Conservation (phyloP, 1,140 invertebrate genomes). For the Triops longicaudatus region DNA sequence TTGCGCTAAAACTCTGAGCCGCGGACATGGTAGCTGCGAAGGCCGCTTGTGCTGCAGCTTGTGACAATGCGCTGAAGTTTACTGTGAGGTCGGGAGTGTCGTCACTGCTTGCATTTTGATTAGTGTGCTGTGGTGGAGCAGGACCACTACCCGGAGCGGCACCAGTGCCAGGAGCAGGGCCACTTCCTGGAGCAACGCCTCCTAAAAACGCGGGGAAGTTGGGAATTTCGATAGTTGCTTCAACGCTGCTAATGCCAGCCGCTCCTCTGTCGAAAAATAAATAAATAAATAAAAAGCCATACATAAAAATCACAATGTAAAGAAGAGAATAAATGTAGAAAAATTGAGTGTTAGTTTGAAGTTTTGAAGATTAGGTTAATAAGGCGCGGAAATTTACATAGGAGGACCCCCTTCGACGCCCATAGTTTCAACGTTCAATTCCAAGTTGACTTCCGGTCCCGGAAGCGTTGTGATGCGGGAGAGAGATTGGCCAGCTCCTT, state of each 20-base stretch:
- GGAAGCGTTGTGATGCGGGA: slow-evolving; percentile 32
- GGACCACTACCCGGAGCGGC: too few species aligned
- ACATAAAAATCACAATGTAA: too few species aligned
- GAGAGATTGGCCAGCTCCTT: slow-evolving; percentile 39
- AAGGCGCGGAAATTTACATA: neutral
- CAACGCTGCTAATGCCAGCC: slow-evolving; percentile 28
- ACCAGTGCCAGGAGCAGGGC: too few species aligned
- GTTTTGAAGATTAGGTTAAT: neutral
- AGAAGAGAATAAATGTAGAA: too few species aligned
- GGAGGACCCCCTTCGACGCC: neutral
- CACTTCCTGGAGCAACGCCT: too few species aligned
- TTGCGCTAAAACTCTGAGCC: slow-evolving; percentile 33
- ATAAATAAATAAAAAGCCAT: neutral
- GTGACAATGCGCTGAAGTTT: slow-evolving; percentile 32
- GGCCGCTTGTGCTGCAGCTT: slow-evolving; percentile 41
- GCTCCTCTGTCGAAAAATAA: neutral
- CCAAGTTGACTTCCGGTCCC: neutral
- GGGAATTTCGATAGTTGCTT: slow-evolving; percentile 36
- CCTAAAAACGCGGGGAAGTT: slow-evolving; percentile 33
- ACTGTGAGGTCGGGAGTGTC: too few species aligned
- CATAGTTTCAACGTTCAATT: neutral
- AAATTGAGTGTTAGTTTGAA: too few species aligned
- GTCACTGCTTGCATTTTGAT: too few species aligned
- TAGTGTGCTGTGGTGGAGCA: too few species aligned
- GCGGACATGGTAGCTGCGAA: slow-evolving; percentile 44